Percentiles rank a stretch among this genome's conserved stretches.
phyloP scores from a whole-genome alignment of 2,888 invertebrate genomes.

The Salpingus planirostris region DNA sequence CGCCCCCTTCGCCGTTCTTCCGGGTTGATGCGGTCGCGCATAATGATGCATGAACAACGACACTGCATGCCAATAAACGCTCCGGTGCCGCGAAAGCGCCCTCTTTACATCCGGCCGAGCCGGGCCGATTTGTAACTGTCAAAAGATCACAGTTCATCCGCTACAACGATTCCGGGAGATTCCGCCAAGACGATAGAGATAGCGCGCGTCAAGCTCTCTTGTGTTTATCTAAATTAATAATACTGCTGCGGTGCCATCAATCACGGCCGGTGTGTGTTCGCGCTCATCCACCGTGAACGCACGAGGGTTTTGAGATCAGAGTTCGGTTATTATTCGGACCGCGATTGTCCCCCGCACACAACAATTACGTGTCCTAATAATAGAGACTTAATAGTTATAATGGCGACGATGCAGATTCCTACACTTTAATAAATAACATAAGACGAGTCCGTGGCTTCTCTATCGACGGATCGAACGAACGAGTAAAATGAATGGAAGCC shows the following conservation, averaged over 20 bases:
- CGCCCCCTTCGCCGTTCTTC: constrained; percentile 4
- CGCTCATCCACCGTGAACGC: too few relatives aligned
- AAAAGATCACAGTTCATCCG: constrained; percentile 28
- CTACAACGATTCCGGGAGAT: constrained; percentile 25
- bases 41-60: constrained; percentile 21
- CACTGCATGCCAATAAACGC: constrained; percentile 17
- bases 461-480: too few relatives aligned
- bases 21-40: constrained; percentile 10
- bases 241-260: constrained; percentile 27
- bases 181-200: constrained; percentile 19
- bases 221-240: constrained; percentile 27
- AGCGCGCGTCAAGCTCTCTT: constrained; percentile 18
- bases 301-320: too few relatives aligned
- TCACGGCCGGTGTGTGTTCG: too few relatives aligned
- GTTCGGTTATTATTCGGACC: too few relatives aligned
- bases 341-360: too few relatives aligned
- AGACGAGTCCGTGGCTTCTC: too few relatives aligned
- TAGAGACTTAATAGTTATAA: too few relatives aligned
- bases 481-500: constrained; percentile 27
- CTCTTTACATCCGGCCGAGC: constrained; percentile 24
- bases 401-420: too few relatives aligned
- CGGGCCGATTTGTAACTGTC: constrained; percentile 26
- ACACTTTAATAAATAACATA: too few relatives aligned
- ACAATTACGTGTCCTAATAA: too few relatives aligned
- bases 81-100: constrained; percentile 19